phyloP scores from a whole-genome alignment of 2,113 vertebrate genomes.

The Octodon degus region DNA sequence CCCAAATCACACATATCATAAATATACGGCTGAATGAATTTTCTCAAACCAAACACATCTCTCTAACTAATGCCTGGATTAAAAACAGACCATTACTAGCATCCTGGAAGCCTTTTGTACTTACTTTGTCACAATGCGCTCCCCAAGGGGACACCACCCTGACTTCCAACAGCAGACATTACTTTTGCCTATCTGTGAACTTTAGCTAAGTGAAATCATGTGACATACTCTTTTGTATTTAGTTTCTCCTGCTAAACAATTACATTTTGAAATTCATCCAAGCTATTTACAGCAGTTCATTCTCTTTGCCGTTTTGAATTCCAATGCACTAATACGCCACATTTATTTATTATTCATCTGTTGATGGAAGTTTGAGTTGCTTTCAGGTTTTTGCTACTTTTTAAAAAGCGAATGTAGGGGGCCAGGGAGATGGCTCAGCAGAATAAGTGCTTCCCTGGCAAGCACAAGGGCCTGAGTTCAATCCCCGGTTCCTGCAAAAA shows the following conservation, averaged over 20 bases:
- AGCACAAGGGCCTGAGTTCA: no score
- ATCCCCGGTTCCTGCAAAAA: no score
- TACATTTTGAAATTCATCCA: slow-evolving; percentile 13
- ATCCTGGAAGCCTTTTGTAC: background rate
- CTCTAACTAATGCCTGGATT: background rate
- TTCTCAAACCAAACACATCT: background rate
- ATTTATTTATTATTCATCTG: background rate
- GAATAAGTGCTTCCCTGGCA: no score
- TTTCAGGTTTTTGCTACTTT: background rate
- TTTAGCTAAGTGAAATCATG: background rate
- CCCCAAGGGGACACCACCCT: background rate
- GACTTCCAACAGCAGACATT: background rate
- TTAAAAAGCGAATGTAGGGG: no score
- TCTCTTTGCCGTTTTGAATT: background rate
- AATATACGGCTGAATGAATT: background rate
- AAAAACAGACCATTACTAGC: background rate
- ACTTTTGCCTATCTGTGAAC: background rate
- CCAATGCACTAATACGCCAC: background rate
- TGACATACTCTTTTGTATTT: background rate
- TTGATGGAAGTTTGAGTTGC: background rate
- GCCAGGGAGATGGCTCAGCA: no score
- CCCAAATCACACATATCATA: background rate
- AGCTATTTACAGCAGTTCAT: background rate
- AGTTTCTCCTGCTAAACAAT: background rate
- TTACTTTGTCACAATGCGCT: background rate